Conservation (phyloP, 1,140 invertebrate genomes). For the Drosophila sucinea region DNA sequence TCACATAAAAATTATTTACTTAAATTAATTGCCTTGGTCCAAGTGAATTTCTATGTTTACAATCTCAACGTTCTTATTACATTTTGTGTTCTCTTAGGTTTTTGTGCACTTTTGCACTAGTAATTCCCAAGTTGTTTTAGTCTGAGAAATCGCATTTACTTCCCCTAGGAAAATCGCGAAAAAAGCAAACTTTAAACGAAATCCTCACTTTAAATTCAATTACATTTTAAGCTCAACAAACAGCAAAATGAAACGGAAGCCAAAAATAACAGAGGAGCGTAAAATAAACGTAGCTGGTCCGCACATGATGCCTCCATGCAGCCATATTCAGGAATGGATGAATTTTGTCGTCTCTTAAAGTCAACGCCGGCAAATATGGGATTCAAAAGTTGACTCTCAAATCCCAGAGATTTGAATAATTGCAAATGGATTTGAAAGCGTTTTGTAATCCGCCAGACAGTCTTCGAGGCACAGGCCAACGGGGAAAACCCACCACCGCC, state of each 20-base stretch:
- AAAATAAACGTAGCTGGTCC: conserved; percentile 22
- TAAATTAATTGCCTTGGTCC: too few relatives aligned
- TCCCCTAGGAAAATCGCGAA: conserved; percentile 10
- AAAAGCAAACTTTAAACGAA: conserved; percentile 53
- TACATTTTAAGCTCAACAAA: conserved; percentile 57
- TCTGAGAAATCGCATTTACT: neutral
- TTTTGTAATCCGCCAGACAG: conserved; percentile 72
- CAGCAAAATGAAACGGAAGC: neutral
- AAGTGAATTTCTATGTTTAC: too few relatives aligned
- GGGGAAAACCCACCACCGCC: conserved; percentile 9
- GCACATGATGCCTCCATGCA: conserved; percentile 58
- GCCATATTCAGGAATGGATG: neutral
- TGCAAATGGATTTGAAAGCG: conserved; percentile 73
- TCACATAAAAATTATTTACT: too few relatives aligned
- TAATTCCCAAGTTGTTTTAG: neutral
- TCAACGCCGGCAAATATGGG: conserved; percentile 69
- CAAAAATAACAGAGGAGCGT: conserved; percentile 6
- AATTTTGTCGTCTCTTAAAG: conserved; percentile 34
- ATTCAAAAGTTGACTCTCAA: conserved; percentile 81
- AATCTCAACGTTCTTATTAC: too few relatives aligned
- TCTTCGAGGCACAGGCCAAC: conserved; percentile 42
- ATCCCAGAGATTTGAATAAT: conserved; percentile 82
- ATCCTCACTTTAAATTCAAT: conserved; percentile 78
- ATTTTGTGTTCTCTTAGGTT: neutral
- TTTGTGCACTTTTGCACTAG: neutral